Conservation (phyloP, 2,797 vertebrate genomes). For the Phalanger gymnotis region DNA sequence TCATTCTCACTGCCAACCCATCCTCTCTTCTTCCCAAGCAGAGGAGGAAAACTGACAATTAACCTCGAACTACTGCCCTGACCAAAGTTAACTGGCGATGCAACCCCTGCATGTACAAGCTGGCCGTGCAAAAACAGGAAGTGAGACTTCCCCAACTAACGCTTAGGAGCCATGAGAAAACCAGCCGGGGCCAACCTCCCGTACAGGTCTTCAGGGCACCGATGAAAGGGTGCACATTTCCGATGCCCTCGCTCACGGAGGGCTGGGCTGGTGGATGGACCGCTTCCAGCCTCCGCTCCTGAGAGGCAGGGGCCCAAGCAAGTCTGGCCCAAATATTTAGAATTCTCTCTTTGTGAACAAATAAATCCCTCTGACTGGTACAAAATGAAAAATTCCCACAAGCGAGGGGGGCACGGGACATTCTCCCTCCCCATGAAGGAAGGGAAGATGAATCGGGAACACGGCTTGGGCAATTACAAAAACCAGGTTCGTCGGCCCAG, state of each 20-base stretch:
- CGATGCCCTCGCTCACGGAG: conserved; percentile 86
- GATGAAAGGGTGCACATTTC: conserved; percentile 86
- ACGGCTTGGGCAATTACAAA: conserved; percentile 80
- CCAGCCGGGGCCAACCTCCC: conserved; percentile 86
- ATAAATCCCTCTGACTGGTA: conserved; percentile 75
- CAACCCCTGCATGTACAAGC: conserved; percentile 81
- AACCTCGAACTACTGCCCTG: conserved; percentile 86
- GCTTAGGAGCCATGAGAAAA: conserved; percentile 89
- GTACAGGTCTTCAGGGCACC: conserved; percentile 81
- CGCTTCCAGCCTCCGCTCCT: conserved; percentile 82
- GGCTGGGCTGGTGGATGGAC: conserved; percentile 82
- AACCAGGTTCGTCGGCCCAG: conserved; percentile 81
- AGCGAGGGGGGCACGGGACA: conserved; percentile 76
- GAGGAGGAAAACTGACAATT: conserved; percentile 85
- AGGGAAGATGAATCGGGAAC: conserved; percentile 81
- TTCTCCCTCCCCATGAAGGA: conserved; percentile 57
- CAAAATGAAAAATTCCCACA: conserved; percentile 78
- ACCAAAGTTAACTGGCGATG: conserved; percentile 86
- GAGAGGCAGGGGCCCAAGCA: conserved; percentile 79
- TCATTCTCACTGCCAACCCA: conserved; percentile 67
- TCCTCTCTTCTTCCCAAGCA: conserved; percentile 74
- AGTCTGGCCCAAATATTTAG: conserved; percentile 82
- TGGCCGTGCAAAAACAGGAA: conserved; percentile 90
- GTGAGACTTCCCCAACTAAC: conserved; percentile 89
- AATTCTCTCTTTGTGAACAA: conserved; percentile 79